Evolutionary conservation across 2,888 invertebrate genomes (phyloP).

Genomic region (Ichneumon xanthorius): DNA sequence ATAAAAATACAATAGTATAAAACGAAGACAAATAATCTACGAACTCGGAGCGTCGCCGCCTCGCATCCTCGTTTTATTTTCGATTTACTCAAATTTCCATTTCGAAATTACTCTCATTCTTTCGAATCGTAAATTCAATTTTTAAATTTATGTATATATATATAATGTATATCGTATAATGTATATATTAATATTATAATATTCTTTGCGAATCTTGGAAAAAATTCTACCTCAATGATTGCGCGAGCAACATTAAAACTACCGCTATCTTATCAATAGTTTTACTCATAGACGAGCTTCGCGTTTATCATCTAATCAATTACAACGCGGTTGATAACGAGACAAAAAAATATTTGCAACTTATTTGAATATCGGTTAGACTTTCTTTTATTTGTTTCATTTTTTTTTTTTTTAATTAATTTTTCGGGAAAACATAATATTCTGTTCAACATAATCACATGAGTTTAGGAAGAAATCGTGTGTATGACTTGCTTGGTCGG

Average conservation of each 20-base stretch:
- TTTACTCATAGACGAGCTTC: conserved; percentile 7
- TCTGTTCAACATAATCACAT: conserved; percentile 55
- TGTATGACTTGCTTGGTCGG: conserved; percentile 37
- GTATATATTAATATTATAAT: conserved; percentile 53
- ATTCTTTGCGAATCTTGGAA: conserved; percentile 44
- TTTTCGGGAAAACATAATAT: conserved; percentile 1
- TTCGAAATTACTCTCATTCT: background rate
- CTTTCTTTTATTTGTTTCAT: conserved; percentile 18
- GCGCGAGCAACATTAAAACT: conserved; percentile 25
- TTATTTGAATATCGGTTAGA: conserved; percentile 42
- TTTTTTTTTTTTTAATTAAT: background rate
- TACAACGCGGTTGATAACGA: background rate
- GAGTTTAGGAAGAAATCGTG: conserved; percentile 55
- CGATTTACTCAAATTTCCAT: conserved; percentile 16
- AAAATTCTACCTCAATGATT: conserved; percentile 39
- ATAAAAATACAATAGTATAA: conserved; percentile 57
- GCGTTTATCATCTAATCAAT: conserved; percentile 11
- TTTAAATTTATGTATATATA: conserved; percentile 14
- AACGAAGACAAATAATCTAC: conserved; percentile 50
- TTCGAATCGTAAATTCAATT: conserved; percentile 15
- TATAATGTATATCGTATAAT: conserved; percentile 34
- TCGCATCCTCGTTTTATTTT: background rate
- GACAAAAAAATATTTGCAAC: conserved; percentile 35
- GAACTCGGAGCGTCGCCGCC: conserved; percentile 17
- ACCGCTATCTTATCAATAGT: conserved; percentile 22